Evolutionary conservation across 2,888 invertebrate genomes (phyloP).

Genomic region (Andrena trimmerana): DNA sequence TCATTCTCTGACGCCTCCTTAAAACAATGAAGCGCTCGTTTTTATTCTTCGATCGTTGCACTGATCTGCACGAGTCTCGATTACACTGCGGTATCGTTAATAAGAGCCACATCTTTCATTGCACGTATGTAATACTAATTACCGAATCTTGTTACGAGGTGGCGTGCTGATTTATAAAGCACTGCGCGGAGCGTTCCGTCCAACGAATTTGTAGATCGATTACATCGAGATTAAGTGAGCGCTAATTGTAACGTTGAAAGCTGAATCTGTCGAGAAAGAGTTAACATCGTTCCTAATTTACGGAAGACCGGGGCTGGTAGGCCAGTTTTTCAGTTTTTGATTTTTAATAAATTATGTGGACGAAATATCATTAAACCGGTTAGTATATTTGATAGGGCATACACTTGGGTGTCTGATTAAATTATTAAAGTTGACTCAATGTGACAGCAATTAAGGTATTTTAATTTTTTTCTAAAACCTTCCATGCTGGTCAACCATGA

Average conservation of each 20-base stretch:
- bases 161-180: conserved; percentile 22
- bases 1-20: neutral
- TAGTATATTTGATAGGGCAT: too few species aligned
- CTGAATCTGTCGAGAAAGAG: neutral
- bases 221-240: conserved; percentile 5
- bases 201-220: conserved; percentile 26
- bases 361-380: too few species aligned
- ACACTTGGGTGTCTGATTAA: too few species aligned
- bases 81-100: neutral
- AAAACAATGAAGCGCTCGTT: neutral
- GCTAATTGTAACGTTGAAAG: neutral
- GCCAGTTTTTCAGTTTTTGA: too few species aligned
- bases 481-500: too few species aligned
- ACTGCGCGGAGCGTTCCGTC: conserved; percentile 7
- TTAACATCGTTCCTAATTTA: neutral
- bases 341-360: too few species aligned
- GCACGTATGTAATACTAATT: conserved; percentile 7
- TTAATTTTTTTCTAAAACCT: too few species aligned
- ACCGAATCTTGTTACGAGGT: conserved; percentile 10
- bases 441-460: too few species aligned
- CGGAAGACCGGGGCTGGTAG: too few species aligned
- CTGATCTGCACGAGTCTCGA: neutral
- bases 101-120: neutral
- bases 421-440: too few species aligned
- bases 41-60: neutral